Base-by-base conservation (phyloP, 2,113 vertebrate genomes). In the Drymodes brunneopygia region DNA sequence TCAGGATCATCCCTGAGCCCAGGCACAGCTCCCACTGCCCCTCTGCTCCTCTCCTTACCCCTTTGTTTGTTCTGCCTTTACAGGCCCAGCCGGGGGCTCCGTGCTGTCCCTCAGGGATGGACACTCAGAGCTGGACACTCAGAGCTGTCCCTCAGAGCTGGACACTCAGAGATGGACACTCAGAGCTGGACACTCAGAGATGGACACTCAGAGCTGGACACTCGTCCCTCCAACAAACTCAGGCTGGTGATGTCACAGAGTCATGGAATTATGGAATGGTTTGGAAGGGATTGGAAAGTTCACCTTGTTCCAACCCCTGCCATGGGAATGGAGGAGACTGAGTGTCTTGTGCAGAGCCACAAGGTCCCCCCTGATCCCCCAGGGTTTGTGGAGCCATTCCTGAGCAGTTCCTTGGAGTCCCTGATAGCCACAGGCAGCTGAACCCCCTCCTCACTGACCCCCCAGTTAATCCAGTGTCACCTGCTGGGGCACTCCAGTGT, bases 371-470 rank as follows among this genome's bases (percentile, higher is more conserved):
- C 21, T 9, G 20, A 35, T 11, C 25, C 45, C 25, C 4, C 38
- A 27, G 47, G 9, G 20, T 22, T 25, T 48, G 21, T 23, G 28
- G 51, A 66, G 27, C 36, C 4, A 1, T 28, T 67, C 45, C 42
- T 3, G 7, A 27, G 65, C 13, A 23, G 62, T 27, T 81, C 66
- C 71, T 69, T 38, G 12, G 15, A 7, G 14, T 40, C 75, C 18
- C 4, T 14, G 80, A 24, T 9, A 58, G 4, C 7, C 38, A 17
- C 1, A 0, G 6, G 36, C n/a, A 36, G 42, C 21, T 7, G 4
- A 23, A 31, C 4, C 24, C 16, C 36, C 38, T 53, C 69, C 27
- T n/a, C 53, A 12, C 3, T 2, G 10, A 15, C 3, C 12, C 8
- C 8, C 25, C 4, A 29, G 40, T 11, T 11, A 19, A 35, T 18